Base-by-base conservation (phyloP, 1,140 invertebrate species). In the Drosophila lacteicornis region DNA sequence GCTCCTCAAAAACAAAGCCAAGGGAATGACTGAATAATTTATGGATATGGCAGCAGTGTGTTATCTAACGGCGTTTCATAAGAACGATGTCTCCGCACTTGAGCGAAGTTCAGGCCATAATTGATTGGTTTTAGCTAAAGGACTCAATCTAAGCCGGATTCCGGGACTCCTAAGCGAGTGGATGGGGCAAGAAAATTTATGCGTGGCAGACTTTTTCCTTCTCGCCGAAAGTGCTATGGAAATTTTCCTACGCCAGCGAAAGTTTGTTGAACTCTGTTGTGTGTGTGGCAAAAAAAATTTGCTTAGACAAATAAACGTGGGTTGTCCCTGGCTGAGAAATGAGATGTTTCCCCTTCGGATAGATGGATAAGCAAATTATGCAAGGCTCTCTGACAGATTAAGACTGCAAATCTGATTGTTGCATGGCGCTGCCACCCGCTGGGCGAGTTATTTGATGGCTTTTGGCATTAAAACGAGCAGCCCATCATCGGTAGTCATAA, bases 1-100 rank as follows among this genome's bases (percentile, higher is more conserved):
- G 49, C 19, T 67, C 30, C 56, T 40, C 33, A 15, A 50, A 70
- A 65, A 78, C 49, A 75, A 82, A 56, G 51, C 58, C 59, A 43
- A 43, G 15, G 42, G 36, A 71, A 60, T 53, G 46, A 4, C 33
- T 50, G 45, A 73, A 87, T 82, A 88, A 86, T 88, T 86, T 86
- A 86, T 86, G 84, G 84, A 80, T 84, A 40, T 40, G 36, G 53
- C 36, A 62, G 42, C 83, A 87, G 59, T 62, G 70, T 61, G 73
- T 86, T 86, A 86, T 86, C 83, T 83, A 86, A 86, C 57, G 63
- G 59, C 83, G 66, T 70, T 71, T 78, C 65, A 60, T 68, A 67
- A 74, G 74, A 69, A 51, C 46, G 45, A 67, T 57, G 38, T 47
- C 56, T 50, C 67, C 50, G 46, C 53, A 25, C 68, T 60, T 38